A percentile compares a stretch with the other conserved stretches of the same genome.
These are phyloP conservation scores for Platysteira castanea DNA, from an alignment of 2,113 vertebrate species.

Conservation along the genomic window DNA sequence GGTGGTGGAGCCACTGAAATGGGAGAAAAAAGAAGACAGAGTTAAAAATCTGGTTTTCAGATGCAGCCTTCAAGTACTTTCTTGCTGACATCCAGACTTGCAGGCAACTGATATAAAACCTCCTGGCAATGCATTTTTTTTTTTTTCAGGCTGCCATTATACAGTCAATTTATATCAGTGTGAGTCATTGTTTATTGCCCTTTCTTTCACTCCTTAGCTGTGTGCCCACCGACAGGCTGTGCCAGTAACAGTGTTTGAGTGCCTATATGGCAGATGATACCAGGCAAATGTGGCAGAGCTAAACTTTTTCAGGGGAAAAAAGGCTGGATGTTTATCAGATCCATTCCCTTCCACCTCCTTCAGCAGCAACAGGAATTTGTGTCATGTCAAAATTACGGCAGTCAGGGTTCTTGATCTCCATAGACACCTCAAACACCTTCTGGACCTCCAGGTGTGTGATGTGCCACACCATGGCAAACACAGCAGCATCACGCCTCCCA, in stretches of 20 bases:
- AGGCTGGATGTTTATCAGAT: background rate
- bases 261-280: background rate
- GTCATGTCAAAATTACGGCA: rapidly evolving
- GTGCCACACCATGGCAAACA: background rate
- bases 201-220: background rate
- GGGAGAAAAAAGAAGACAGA: background rate
- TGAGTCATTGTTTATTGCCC: background rate
- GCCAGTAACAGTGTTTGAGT: background rate
- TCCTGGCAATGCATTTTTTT: background rate
- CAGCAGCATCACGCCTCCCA: background rate
- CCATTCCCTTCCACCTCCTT: background rate
- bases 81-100: background rate
- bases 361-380: background rate
- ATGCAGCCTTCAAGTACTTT: background rate
- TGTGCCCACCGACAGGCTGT: background rate
- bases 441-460: background rate
- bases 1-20: conserved; percentile 83
- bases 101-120: background rate
- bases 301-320: background rate
- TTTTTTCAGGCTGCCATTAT: background rate
- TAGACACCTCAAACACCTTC: background rate
- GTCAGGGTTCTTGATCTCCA: background rate
- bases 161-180: background rate
- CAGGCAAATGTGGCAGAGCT: background rate
- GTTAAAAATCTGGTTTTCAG: background rate